phyloP scores from a whole-genome alignment of 2,113 vertebrate species.

The Nesoenas mayeri region DNA sequence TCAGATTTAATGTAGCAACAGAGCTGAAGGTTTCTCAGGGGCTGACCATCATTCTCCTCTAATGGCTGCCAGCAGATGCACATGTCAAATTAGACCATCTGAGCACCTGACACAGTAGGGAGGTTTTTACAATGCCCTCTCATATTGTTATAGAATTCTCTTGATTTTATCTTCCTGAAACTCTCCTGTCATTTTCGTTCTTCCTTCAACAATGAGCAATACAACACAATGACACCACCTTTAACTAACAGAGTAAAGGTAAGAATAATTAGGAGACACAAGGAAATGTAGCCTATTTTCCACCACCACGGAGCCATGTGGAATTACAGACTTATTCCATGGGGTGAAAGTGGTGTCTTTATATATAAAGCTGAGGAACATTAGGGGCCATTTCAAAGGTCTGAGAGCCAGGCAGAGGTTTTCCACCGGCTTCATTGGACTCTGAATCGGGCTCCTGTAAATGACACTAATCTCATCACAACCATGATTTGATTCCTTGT shows the following conservation, averaged over 20 bases:
- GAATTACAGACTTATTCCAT: background rate
- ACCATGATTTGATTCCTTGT: constrained; percentile 33
- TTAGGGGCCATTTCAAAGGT: background rate
- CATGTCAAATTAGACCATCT: background rate
- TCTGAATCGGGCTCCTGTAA: background rate
- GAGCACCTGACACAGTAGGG: background rate
- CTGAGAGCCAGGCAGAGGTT: background rate
- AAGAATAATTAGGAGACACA: background rate
- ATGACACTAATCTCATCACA: constrained; percentile 54
- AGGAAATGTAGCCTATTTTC: background rate
- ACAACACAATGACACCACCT: background rate
- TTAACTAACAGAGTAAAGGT: background rate
- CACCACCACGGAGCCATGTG: background rate
- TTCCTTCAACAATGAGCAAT: background rate
- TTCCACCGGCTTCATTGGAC: background rate
- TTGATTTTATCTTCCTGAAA: background rate
- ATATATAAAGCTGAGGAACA: background rate
- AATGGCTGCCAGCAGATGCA: background rate
- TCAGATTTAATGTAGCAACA: background rate
- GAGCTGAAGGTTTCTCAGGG: background rate
- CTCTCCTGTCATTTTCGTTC: background rate
- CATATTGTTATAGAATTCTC: background rate
- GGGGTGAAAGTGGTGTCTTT: background rate
- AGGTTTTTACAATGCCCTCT: background rate
- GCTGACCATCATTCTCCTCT: background rate